phyloP scores from a whole-genome alignment of 2,797 vertebrate genomes.

The Dallia pectoralis region DNA sequence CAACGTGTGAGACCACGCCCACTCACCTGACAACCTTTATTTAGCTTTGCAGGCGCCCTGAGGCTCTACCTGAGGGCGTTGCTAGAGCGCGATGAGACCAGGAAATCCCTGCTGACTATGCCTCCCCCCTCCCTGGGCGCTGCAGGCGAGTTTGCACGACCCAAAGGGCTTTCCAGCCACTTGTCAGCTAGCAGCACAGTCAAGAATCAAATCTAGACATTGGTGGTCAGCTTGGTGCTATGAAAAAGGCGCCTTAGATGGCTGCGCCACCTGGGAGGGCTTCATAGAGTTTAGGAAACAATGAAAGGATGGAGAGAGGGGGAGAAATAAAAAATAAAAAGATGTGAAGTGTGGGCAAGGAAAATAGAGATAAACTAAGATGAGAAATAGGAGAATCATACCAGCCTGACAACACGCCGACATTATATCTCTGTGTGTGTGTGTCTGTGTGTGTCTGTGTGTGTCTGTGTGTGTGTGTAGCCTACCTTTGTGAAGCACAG shows the following conservation, averaged over 20 bases:
- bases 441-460: background rate
- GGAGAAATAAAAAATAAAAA: background rate
- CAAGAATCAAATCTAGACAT: no score
- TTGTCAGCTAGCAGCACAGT: no score
- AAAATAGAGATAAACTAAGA: background rate
- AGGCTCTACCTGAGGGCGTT: no score
- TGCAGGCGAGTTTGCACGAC: no score
- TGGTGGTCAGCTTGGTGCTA: background rate
- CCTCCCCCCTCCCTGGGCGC: no score
- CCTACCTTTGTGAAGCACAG: conserved; percentile 98
- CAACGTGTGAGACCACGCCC: no score
- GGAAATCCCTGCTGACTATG: no score
- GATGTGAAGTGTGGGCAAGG: background rate
- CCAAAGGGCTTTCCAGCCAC: no score
- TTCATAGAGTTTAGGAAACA: background rate
- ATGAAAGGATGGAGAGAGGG: background rate
- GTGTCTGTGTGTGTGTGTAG: background rate
- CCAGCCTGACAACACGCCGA: no score
- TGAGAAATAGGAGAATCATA: background rate
- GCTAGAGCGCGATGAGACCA: no score
- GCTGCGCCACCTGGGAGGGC: background rate
- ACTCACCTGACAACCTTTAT: no score
- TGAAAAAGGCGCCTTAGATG: background rate
- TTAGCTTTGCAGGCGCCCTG: no score
- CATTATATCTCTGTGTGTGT: background rate